Evolutionary conservation across 2,797 vertebrate species (phyloP).

Genomic region (Eupleurogrammus muticus): DNA sequence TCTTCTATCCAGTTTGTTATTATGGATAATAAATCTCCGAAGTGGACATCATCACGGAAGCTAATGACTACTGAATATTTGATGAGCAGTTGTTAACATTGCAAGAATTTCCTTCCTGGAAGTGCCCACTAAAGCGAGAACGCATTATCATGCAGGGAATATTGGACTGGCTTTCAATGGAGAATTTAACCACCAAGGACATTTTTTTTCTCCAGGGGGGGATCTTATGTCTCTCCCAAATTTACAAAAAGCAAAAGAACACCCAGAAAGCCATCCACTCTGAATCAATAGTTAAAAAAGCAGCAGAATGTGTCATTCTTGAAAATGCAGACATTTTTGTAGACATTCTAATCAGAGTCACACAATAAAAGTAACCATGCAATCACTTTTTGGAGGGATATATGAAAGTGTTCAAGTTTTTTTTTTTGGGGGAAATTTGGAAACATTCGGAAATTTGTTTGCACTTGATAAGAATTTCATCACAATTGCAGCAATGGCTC

Average conservation of each 20-base stretch:
- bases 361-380: no score
- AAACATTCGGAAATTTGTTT: no score
- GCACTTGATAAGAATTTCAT: background rate
- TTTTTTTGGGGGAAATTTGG: no score
- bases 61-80: constrained; percentile 71
- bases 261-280: background rate
- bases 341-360: no score
- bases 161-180: constrained; percentile 37
- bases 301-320: background rate
- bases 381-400: no score
- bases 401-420: no score
- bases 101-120: constrained; percentile 62
- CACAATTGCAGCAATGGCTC: background rate
- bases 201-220: background rate
- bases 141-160: constrained; percentile 44
- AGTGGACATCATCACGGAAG: constrained; percentile 35
- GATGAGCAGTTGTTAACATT: constrained; percentile 66
- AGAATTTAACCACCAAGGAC: constrained; percentile 6
- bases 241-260: background rate
- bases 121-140: constrained; percentile 50
- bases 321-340: background rate
- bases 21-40: constrained; percentile 29
- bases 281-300: constrained; percentile 22
- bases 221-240: constrained; percentile 8
- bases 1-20: constrained; percentile 11